These are phyloP conservation scores for Popillia japonica DNA, from an alignment of 1,140 invertebrate genomes.

Conservation along the genomic window DNA sequence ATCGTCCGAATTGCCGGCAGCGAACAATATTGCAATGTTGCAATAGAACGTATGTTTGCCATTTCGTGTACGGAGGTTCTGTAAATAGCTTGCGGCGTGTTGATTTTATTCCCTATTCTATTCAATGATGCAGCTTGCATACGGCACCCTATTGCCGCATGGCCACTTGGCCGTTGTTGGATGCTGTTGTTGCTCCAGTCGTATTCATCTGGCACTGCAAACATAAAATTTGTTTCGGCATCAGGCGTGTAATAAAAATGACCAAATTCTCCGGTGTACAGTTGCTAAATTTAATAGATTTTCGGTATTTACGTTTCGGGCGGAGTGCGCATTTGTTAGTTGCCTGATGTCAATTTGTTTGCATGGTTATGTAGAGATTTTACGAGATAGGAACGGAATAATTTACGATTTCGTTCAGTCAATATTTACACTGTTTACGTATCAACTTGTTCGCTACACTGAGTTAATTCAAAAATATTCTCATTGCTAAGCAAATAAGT, in stretches of 20 bases:
- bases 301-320: background rate
- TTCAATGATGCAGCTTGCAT: background rate
- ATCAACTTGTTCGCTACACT: background rate
- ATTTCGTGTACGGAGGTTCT: background rate
- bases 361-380: background rate
- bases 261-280: background rate
- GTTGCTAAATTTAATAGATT: constrained; percentile 34
- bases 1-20: constrained; percentile 3
- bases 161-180: constrained; percentile 8
- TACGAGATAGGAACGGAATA: background rate
- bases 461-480: background rate
- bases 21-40: constrained; percentile 22
- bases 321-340: constrained; percentile 4
- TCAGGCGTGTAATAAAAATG: constrained; percentile 11
- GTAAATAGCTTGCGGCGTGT: constrained; percentile 11
- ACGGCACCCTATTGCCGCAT: background rate
- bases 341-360: background rate
- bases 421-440: background rate
- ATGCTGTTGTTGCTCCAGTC: background rate
- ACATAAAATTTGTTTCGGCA: constrained; percentile 28
- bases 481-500: too few relatives aligned
- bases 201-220: background rate
- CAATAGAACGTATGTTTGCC: constrained; percentile 12
- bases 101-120: constrained; percentile 10
- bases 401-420: background rate